A percentile compares a stretch with the other conserved stretches of the same genome.
These are phyloP conservation scores for Dichetophora obliterata DNA, from an alignment of 2,888 invertebrate genomes.

Conservation along the genomic window DNA sequence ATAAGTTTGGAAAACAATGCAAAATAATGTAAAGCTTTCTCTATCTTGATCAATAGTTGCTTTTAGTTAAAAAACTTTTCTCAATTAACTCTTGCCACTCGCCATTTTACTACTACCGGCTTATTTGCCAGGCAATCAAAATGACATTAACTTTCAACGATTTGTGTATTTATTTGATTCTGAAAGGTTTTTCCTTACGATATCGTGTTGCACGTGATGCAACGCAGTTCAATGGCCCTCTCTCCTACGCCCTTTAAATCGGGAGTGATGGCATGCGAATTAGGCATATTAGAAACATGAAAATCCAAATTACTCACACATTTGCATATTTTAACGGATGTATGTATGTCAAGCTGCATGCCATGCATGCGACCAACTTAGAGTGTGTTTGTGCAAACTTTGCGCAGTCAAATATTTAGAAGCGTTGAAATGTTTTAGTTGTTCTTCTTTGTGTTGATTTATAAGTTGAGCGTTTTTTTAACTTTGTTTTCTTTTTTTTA, in stretches of 20 bases:
- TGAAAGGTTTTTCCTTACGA: constrained; percentile 2
- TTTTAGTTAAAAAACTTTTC: background rate
- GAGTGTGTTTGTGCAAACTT: background rate
- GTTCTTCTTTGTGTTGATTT: background rate
- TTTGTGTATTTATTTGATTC: constrained; percentile 24
- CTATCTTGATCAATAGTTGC: background rate
- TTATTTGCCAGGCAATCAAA: background rate
- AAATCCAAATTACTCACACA: too few relatives aligned
- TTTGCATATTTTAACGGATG: too few relatives aligned
- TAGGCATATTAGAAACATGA: constrained; percentile 8
- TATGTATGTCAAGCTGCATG: too few relatives aligned
- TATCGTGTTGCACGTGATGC: constrained; percentile 20
- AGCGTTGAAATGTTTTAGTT: constrained; percentile 3
- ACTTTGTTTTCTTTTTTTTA: too few relatives aligned
- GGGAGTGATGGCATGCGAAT: background rate
- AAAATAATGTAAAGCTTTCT: background rate
- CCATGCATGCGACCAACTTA: background rate
- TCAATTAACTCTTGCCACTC: too few relatives aligned
- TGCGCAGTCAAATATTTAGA: background rate
- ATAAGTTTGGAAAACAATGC: too few relatives aligned
- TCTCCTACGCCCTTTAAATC: too few relatives aligned
- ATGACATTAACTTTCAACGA: constrained; percentile 15
- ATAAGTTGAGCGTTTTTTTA: too few relatives aligned
- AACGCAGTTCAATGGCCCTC: background rate
- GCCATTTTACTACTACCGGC: too few relatives aligned